These are phyloP conservation scores for Mus caroli DNA, from an alignment of 2,797 vertebrate species.

Conservation along the genomic window DNA sequence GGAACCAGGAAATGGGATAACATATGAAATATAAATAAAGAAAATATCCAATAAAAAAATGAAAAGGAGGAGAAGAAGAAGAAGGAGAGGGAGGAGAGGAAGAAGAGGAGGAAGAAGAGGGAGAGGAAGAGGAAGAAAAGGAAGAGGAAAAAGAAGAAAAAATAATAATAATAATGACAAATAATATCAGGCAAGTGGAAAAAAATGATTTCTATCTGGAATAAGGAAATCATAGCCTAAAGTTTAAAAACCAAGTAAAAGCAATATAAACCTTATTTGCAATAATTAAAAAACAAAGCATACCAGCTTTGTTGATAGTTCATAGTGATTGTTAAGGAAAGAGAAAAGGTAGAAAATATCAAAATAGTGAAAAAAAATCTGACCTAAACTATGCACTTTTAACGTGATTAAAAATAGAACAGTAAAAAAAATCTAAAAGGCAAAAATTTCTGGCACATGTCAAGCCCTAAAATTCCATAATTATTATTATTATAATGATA, in stretches of 20 bases:
- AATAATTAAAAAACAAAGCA: neutral
- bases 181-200: neutral
- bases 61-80: too few relatives aligned
- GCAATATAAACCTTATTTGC: neutral
- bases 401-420: neutral
- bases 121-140: accelerated
- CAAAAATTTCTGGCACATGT: neutral
- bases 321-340: neutral
- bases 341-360: neutral
- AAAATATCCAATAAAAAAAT: too few relatives aligned
- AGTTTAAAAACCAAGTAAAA: constrained; percentile 40
- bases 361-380: neutral
- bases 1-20: too few relatives aligned
- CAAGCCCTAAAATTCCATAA: constrained; percentile 38
- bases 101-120: too few relatives aligned
- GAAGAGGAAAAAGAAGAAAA: too few relatives aligned
- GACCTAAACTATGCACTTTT: neutral
- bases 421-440: neutral
- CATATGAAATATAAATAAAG: too few relatives aligned
- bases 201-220: neutral
- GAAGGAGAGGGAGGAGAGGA: too few relatives aligned
- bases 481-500: constrained; percentile 66
- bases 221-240: constrained; percentile 4
- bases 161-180: too few relatives aligned
- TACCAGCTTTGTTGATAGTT: neutral